Base-by-base conservation (phyloP, 2,113 vertebrate species). In the Sarotherodon lohbergeri region DNA sequence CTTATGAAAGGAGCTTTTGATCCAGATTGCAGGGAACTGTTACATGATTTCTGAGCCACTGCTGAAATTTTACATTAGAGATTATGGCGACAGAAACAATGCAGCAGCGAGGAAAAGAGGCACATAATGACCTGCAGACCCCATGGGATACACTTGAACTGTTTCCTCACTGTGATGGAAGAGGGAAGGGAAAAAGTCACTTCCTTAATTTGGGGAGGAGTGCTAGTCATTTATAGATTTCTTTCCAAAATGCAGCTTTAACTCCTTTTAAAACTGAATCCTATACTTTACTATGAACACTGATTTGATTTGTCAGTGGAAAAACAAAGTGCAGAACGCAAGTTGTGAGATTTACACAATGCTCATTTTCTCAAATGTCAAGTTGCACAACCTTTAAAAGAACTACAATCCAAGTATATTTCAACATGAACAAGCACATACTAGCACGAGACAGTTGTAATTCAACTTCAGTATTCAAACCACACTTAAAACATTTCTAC, bases 1-100 rank as follows among this genome's bases (percentile, higher is more conserved):
- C 82, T 92, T 89, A 89, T 83, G 90, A 90, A 89, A 89, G 88
- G 86, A 90, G 88, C 87, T 88, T 94, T 93, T 93, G 71, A 94
- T 90, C 84, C 88, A 91, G 92, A 94, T 90, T 88, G 90, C 50
- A 50, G 83, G 7, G 81, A 84, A 81, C 87, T 80, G 87, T 85
- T 86, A 86, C 61, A 63, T 91, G 88, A 90, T 90, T 89, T 90
- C 84, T 9, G 24, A 68, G 76, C 80, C 56, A 36, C 55, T 43
- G 66, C 73, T 90, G 82, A 90, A 88, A 87, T 61, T 89, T 89
- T 85, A 63, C 63, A 89, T 66, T 50, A n/a, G 32, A 90, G 83
- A 85, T 92, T 90, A 92, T n/a, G 9, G 81, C n/a, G 83, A 81
- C 66, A 84, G 81, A 87, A 93, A 84, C 89, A 92, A 91, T 61